These are phyloP conservation scores for Etheostoma perlongum DNA, from an alignment of 2,797 vertebrate species.

Conservation along the genomic window DNA sequence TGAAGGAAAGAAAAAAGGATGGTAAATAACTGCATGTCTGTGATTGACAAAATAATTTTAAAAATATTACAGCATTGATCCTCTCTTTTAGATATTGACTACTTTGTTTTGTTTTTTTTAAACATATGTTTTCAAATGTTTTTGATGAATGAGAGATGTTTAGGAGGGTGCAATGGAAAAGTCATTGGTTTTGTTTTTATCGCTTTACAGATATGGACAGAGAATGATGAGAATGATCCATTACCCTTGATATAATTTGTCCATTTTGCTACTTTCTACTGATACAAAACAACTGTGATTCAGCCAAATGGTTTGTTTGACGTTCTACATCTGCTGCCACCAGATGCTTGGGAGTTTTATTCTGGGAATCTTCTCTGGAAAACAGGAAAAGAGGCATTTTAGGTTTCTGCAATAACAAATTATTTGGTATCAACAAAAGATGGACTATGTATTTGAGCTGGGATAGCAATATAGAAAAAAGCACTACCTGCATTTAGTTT, in stretches of 20 bases:
- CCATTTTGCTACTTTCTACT: constrained; percentile 34
- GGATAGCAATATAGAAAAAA: neutral
- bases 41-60: constrained; percentile 38
- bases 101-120: constrained; percentile 19
- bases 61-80: constrained; percentile 18
- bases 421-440: constrained; percentile 7
- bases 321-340: constrained; percentile 52
- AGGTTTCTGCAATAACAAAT: constrained; percentile 24
- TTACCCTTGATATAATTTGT: constrained; percentile 37
- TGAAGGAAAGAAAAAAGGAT: constrained; percentile 6
- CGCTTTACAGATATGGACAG: constrained; percentile 36
- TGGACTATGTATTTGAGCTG: neutral
- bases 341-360: constrained; percentile 49
- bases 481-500: neutral
- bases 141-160: constrained; percentile 45
- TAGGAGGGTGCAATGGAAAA: constrained; percentile 46
- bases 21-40: constrained; percentile 33
- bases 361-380: constrained; percentile 18
- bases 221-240: constrained; percentile 34
- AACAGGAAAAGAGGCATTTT: constrained; percentile 53
- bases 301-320: constrained; percentile 42
- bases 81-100: constrained; percentile 31
- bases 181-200: constrained; percentile 43
- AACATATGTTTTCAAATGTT: constrained; percentile 54
- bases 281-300: constrained; percentile 46